Evolutionary conservation across 2,888 invertebrate species (phyloP).

Genomic region (Himalopsyche kuldschensis): DNA sequence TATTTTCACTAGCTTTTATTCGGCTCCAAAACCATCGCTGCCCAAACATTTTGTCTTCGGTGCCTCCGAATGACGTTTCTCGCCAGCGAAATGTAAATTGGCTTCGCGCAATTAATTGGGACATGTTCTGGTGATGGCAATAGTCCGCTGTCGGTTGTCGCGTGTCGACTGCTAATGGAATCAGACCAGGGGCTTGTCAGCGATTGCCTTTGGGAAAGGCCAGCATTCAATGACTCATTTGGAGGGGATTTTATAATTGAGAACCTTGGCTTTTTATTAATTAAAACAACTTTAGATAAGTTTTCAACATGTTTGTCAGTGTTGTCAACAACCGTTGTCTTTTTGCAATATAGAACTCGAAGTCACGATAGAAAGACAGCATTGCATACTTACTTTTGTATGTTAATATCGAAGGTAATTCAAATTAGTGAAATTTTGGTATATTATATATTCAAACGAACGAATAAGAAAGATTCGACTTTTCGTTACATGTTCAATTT

Average conservation of each 20-base stretch:
- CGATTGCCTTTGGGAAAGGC: neutral
- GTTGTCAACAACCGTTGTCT: no score
- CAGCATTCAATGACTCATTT: neutral
- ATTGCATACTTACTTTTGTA: no score
- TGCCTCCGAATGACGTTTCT: neutral
- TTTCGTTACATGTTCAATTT: no score
- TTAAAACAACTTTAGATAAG: no score
- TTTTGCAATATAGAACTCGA: no score
- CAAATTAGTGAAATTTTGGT: no score
- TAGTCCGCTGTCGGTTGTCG: neutral
- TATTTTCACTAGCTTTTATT: neutral
- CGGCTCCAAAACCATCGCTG: neutral
- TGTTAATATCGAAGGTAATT: no score
- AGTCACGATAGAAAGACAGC: no score
- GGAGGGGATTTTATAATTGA: neutral
- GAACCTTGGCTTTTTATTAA: neutral
- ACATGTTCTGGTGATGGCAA: neutral
- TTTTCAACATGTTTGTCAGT: no score
- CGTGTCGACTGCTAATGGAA: conserved; percentile 13
- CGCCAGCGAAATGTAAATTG: conserved; percentile 14
- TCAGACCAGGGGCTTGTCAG: conserved; percentile 11
- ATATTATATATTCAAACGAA: no score
- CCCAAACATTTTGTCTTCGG: neutral
- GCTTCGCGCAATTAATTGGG: conserved; percentile 15
- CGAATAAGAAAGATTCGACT: no score